A percentile compares a stretch with the other conserved stretches of the same genome.
Evolutionary conservation across 2,888 invertebrate species (phyloP).

Genomic region (Tubiluchus corallicola): DNA sequence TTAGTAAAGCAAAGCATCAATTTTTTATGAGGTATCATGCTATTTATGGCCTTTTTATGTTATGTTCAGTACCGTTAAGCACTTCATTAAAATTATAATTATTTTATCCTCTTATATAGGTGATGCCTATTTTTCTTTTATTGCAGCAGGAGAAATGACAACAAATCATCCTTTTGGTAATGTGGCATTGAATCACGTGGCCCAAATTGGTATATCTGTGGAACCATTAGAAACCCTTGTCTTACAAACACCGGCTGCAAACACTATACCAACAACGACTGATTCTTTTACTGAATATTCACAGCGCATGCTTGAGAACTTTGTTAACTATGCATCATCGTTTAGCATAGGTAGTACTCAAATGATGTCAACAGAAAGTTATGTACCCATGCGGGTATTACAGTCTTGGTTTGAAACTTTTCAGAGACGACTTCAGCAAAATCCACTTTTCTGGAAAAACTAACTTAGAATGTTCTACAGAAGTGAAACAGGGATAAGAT

Average conservation of each 20-base stretch:
- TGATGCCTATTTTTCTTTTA: no score
- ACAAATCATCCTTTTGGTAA: slow-evolving; percentile 13
- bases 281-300: slow-evolving; percentile 35
- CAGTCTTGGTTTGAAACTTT: slow-evolving; percentile 90
- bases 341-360: slow-evolving; percentile 61
- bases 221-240: slow-evolving; percentile 43
- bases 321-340: slow-evolving; percentile 79
- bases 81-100: no score
- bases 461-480: no score
- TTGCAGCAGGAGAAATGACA: no score
- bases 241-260: slow-evolving; percentile 31
- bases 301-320: slow-evolving; percentile 78
- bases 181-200: slow-evolving; percentile 44
- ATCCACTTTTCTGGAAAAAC: slow-evolving; percentile 77
- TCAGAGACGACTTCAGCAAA: slow-evolving; percentile 61
- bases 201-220: slow-evolving; percentile 83
- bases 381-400: slow-evolving; percentile 66
- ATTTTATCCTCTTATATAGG: no score
- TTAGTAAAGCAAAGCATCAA: no score
- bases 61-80: no score
- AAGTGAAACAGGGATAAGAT: no score
- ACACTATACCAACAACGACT: slow-evolving; percentile 26
- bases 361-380: slow-evolving; percentile 59
- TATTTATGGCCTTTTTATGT: no score
- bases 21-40: no score